Percentiles rank a stretch among this genome's conserved stretches.
phyloP scores from a whole-genome alignment of 2,797 vertebrate genomes.

The Cuculus canorus region DNA sequence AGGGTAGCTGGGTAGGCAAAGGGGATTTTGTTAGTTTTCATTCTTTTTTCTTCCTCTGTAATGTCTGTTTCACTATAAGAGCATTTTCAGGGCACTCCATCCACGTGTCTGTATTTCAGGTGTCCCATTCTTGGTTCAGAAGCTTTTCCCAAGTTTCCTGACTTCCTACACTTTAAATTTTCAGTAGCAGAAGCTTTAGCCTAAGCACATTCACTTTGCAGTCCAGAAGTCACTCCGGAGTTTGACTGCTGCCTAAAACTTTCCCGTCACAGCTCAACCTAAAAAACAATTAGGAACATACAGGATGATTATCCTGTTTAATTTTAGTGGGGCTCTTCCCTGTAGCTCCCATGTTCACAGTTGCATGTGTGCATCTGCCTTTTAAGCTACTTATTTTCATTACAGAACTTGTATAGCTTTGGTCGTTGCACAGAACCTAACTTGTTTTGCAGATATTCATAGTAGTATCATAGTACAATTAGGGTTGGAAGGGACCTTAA shows the following conservation, averaged over 20 bases:
- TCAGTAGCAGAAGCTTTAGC: neutral
- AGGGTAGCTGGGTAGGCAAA: neutral
- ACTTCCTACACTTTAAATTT: neutral
- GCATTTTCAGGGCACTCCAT: neutral
- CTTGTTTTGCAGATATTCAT: fast-evolving
- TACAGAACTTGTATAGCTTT: neutral
- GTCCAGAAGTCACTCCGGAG: neutral
- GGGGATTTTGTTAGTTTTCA: neutral
- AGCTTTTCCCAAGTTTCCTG: neutral
- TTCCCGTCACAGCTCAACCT: neutral
- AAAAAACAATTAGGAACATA: neutral
- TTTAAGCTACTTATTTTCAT: neutral
- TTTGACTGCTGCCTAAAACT: neutral
- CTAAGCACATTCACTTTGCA: neutral
- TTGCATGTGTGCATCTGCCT: neutral
- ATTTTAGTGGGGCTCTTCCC: neutral
- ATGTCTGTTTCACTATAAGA: neutral
- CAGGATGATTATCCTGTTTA: neutral
- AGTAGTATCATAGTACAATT: too few species aligned
- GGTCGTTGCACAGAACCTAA: neutral
- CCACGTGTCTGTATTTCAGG: neutral
- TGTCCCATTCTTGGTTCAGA: neutral
- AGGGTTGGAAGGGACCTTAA: too few species aligned
- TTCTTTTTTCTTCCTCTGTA: neutral
- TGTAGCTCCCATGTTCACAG: fast-evolving